Evolutionary conservation across 2,888 invertebrate species (phyloP).

Genomic region (Andrena bucephala): DNA sequence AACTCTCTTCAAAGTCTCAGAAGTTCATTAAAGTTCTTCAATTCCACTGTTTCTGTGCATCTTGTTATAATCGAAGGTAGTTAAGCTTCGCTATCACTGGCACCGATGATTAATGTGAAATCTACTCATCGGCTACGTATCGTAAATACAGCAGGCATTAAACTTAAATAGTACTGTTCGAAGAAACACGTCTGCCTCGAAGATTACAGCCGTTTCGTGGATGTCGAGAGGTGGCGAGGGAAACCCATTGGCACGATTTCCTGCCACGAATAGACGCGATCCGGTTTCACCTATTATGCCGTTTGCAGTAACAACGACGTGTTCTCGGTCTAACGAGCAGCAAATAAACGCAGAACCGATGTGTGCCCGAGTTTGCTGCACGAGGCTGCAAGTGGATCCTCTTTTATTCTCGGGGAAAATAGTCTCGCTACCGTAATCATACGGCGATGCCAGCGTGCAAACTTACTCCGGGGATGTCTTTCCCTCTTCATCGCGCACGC

Average conservation of each 20-base stretch:
- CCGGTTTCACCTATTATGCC: slow-evolving; percentile 36
- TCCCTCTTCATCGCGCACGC: neutral
- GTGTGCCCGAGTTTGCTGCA: neutral
- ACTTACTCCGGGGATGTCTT: neutral
- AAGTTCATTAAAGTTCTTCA: too few relatives aligned
- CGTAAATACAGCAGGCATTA: neutral
- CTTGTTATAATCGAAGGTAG: neutral
- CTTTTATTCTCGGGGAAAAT: neutral
- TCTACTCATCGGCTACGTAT: neutral
- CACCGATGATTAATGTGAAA: neutral
- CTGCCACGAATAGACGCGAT: slow-evolving; percentile 22
- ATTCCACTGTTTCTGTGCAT: too few relatives aligned
- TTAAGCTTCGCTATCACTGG: neutral
- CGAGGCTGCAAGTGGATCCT: neutral
- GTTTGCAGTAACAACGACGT: slow-evolving; percentile 41
- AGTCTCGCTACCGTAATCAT: slow-evolving; percentile 18
- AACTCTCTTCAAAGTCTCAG: neutral
- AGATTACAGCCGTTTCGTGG: neutral
- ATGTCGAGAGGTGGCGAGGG: neutral
- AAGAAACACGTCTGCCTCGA: neutral
- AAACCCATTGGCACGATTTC: slow-evolving; percentile 39
- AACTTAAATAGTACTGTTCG: neutral
- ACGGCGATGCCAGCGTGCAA: neutral
- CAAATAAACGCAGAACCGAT: slow-evolving; percentile 12
- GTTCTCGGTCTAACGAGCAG: slow-evolving; percentile 23